Conservation (phyloP, 1,140 invertebrate genomes). For the Diorhabda elongata region DNA sequence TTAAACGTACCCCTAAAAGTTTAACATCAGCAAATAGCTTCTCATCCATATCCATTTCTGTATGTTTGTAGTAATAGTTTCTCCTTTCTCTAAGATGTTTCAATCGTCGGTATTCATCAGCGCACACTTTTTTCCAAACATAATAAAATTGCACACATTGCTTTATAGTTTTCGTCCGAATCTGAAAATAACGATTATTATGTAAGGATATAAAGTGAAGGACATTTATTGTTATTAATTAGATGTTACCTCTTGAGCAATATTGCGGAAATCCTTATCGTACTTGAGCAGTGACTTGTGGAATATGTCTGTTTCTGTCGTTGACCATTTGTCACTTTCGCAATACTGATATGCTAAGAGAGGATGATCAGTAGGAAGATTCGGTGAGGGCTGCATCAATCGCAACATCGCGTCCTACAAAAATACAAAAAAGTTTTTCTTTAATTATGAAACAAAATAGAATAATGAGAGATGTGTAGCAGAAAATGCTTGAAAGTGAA, state of each 20-base stretch:
- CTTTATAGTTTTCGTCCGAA: constrained; percentile 72
- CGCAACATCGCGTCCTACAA: constrained; percentile 74
- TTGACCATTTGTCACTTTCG: constrained; percentile 77
- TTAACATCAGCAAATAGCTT: constrained; percentile 41
- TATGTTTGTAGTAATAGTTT: constrained; percentile 24
- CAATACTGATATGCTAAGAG: constrained; percentile 68
- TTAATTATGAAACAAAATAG: too few relatives aligned
- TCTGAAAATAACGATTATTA: constrained; percentile 4
- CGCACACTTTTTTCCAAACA: constrained; percentile 95
- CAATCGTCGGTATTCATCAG: constrained; percentile 73
- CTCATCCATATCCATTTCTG: constrained; percentile 39
- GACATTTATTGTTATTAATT: too few relatives aligned
- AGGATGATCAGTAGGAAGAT: constrained; percentile 70
- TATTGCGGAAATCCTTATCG: constrained; percentile 91
- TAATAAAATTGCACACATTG: constrained; percentile 98
- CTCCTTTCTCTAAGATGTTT: constrained; percentile 45
- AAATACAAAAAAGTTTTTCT: background rate
- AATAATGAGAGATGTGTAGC: too few relatives aligned
- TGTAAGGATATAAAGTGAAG: background rate
- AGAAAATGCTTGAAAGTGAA: too few relatives aligned
- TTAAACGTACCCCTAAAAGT: too few relatives aligned
- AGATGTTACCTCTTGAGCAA: constrained; percentile 73
- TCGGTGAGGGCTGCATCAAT: constrained; percentile 66
- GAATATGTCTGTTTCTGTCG: constrained; percentile 83
- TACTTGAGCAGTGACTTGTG: constrained; percentile 80